phyloP scores from a whole-genome alignment of 2,797 vertebrate species.

The Hafferia zeledoni region DNA sequence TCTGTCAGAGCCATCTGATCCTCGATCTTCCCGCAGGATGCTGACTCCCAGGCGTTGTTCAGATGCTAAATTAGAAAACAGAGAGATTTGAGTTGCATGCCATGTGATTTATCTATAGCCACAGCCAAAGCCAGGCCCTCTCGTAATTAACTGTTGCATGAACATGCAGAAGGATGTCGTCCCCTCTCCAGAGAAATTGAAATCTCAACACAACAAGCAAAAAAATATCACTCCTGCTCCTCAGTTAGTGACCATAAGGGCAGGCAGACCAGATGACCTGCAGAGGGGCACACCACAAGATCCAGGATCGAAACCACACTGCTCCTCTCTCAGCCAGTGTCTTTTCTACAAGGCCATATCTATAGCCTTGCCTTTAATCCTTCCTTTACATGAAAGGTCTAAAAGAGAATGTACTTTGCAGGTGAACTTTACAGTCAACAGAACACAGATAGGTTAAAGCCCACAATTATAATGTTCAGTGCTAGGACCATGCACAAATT shows the following conservation, averaged over 20 bases:
- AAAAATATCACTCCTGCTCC: not conserved
- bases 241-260: rapidly evolving
- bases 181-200: not conserved
- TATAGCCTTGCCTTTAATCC: not conserved
- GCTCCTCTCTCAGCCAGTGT: not conserved
- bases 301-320: not conserved
- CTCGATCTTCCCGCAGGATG: conserved; percentile 90
- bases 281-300: not conserved
- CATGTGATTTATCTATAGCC: not conserved
- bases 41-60: conserved; percentile 87
- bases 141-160: rapidly evolving
- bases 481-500: not conserved
- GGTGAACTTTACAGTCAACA: not conserved
- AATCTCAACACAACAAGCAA: not conserved
- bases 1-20: conserved; percentile 87
- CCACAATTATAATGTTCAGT: not conserved
- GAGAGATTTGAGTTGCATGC: not conserved
- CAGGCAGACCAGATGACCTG: not conserved
- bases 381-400: not conserved
- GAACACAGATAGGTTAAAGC: not conserved
- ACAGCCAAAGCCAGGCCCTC: rapidly evolving
- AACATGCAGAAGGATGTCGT: not conserved
- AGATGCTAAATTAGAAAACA: conserved; percentile 78
- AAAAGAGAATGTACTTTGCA: not conserved
- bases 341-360: not conserved